These are phyloP conservation scores for Odontomachus brunneus DNA, from an alignment of 1,140 invertebrate species.

Conservation along the genomic window DNA sequence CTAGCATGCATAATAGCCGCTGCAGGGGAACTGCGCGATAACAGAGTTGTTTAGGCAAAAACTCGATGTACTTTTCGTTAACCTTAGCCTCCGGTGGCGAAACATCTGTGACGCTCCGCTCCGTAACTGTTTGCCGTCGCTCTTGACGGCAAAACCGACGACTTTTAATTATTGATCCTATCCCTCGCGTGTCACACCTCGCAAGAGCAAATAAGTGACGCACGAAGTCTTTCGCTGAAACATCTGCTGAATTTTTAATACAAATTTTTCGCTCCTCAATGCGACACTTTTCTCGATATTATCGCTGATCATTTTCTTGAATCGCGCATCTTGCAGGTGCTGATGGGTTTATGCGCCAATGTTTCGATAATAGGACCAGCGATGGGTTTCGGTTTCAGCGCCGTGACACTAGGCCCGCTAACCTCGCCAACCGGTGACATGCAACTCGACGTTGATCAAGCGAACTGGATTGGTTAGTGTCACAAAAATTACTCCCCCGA, in stretches of 20 bases:
- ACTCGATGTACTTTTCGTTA: neutral
- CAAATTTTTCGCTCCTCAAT: too few species aligned
- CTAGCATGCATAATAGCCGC: neutral
- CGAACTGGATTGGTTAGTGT: conserved; percentile 85
- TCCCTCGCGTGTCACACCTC: neutral
- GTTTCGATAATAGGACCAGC: conserved; percentile 83
- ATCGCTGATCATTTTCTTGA: neutral
- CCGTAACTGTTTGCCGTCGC: neutral
- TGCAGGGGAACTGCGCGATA: neutral
- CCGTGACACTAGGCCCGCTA: conserved; percentile 81
- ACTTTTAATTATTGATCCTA: neutral
- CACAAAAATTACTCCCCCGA: neutral
- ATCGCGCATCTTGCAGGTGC: conserved; percentile 79
- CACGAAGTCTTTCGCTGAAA: too few species aligned
- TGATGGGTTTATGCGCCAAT: conserved; percentile 81
- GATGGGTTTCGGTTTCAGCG: conserved; percentile 85
- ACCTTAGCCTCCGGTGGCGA: neutral
- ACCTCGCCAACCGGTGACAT: conserved; percentile 72
- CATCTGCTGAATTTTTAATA: too few species aligned
- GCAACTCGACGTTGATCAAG: conserved; percentile 77
- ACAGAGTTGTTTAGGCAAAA: conserved; percentile 33
- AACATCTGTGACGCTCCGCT: conserved; percentile 4
- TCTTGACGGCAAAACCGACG: neutral
- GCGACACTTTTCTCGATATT: too few species aligned
- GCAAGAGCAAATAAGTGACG: neutral